A percentile compares a stretch with the other conserved stretches of the same genome.
These are phyloP conservation scores for Autographa pulchrina DNA, from an alignment of 2,888 invertebrate species.

Conservation along the genomic window DNA sequence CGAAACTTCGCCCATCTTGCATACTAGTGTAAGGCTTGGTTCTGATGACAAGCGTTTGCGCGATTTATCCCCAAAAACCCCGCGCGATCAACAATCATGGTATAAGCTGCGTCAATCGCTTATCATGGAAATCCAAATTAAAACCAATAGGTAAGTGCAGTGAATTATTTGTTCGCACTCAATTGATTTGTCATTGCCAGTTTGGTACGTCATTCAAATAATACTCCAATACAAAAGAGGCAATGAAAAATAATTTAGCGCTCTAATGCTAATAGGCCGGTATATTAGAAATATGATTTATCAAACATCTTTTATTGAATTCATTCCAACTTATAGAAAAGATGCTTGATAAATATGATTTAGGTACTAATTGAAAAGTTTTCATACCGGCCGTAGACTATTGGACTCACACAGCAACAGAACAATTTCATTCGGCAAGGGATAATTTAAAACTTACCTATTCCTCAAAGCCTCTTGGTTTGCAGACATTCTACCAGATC, in stretches of 20 bases:
- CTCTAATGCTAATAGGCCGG: conserved; percentile 35
- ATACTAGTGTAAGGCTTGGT: conserved; percentile 14
- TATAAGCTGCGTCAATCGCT: conserved; percentile 6
- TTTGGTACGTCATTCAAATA: background rate
- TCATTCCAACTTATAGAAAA: background rate
- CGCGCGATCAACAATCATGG: background rate
- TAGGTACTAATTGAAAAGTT: too few species aligned
- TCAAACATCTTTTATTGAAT: conserved; percentile 9
- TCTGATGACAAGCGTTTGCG: conserved; percentile 5
- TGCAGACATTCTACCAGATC: conserved; percentile 48
- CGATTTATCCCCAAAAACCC: conserved; percentile 1
- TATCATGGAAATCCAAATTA: conserved; percentile 18
- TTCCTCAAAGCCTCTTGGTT: conserved; percentile 52
- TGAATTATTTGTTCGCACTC: conserved; percentile 24
- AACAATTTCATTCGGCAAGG: conserved; percentile 45
- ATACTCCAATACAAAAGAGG: conserved; percentile 10
- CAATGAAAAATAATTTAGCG: conserved; percentile 18
- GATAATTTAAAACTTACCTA: conserved; percentile 47
- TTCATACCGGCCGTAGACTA: conserved; percentile 2
- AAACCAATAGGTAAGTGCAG: conserved; percentile 10
- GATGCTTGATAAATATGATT: conserved; percentile 2
- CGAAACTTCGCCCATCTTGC: conserved; percentile 31
- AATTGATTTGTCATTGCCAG: conserved; percentile 12
- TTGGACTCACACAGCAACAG: conserved; percentile 40
- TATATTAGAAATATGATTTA: conserved; percentile 19